Conservation (phyloP, 64 coral and sea anemone genomes). For the Montipora sp. region DNA sequence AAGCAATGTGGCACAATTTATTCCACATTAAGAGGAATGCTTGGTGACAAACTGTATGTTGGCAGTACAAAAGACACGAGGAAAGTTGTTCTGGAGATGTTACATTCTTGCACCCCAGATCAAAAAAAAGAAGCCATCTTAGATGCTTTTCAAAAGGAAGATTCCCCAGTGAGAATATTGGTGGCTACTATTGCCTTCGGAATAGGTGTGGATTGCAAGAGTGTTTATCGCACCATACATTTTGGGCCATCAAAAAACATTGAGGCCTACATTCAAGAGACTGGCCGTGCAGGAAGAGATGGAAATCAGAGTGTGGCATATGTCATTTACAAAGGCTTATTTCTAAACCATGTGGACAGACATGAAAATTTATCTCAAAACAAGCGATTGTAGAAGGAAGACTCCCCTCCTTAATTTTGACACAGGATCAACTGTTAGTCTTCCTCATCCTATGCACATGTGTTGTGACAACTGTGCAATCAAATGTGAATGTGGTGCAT, state of each 20-base stretch:
- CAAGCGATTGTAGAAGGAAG: constrained; percentile 13
- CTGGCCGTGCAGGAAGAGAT: constrained; percentile 52
- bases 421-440: background rate
- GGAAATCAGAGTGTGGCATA: constrained; percentile 24
- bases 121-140: constrained; percentile 26
- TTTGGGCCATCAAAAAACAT: constrained; percentile 70
- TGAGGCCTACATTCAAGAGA: constrained; percentile 42
- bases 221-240: constrained; percentile 44
- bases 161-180: constrained; percentile 15
- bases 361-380: constrained; percentile 25
- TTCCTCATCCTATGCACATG: background rate
- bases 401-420: background rate
- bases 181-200: constrained; percentile 53
- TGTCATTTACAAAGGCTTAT: constrained; percentile 55
- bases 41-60: constrained; percentile 52
- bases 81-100: constrained; percentile 54
- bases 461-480: constrained; percentile 72
- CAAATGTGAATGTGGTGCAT: constrained; percentile 17
- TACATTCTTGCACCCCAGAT: constrained; percentile 29
- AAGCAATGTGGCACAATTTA: constrained; percentile 67
- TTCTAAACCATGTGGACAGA: constrained; percentile 48
- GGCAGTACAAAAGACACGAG: background rate
- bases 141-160: constrained; percentile 4
- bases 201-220: constrained; percentile 36
- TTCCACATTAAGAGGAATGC: constrained; percentile 60